Evolutionary conservation across 2,797 vertebrate species (phyloP).

Genomic region (Sebastes alutus): DNA sequence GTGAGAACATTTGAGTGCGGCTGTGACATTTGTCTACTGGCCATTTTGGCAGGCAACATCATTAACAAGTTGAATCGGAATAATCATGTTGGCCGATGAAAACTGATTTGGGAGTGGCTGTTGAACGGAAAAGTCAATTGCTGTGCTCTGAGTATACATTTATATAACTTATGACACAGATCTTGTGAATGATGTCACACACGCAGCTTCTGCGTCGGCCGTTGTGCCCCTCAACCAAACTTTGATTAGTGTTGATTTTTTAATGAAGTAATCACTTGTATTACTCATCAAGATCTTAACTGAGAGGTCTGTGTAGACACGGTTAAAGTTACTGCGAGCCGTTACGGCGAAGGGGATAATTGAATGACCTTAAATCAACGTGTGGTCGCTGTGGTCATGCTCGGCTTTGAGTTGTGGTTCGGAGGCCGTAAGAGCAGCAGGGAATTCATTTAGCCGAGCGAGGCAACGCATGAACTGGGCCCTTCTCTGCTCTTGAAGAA

Average conservation of each 20-base stretch:
- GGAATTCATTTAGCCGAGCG: constrained; percentile 48
- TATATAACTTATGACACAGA: constrained; percentile 24
- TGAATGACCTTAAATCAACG: constrained; percentile 63
- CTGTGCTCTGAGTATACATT: constrained; percentile 13
- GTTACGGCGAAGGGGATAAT: constrained; percentile 53
- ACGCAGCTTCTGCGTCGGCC: constrained; percentile 3
- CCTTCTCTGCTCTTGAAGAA: constrained; percentile 37
- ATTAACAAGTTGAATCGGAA: constrained; percentile 34
- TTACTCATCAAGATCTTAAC: constrained; percentile 38
- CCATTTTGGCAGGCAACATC: constrained; percentile 39
- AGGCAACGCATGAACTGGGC: constrained; percentile 24
- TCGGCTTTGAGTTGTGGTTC: constrained; percentile 55
- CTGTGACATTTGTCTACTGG: constrained; percentile 44
- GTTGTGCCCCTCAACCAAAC: constrained; percentile 11
- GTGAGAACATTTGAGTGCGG: constrained; percentile 42
- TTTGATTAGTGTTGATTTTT: constrained; percentile 36
- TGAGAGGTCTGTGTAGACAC: constrained; percentile 3
- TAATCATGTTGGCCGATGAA: constrained; percentile 43
- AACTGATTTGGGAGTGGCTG: constrained; percentile 33
- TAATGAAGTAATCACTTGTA: constrained; percentile 45
- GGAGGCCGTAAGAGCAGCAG: constrained; percentile 38
- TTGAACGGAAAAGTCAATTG: constrained; percentile 30
- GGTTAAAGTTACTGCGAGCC: constrained; percentile 43
- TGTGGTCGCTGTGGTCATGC: constrained; percentile 61
- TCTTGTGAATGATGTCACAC: constrained; percentile 49